phyloP scores from a whole-genome alignment of 64 coral and sea anemone genomes.

The Cladopsammia gracilis region DNA sequence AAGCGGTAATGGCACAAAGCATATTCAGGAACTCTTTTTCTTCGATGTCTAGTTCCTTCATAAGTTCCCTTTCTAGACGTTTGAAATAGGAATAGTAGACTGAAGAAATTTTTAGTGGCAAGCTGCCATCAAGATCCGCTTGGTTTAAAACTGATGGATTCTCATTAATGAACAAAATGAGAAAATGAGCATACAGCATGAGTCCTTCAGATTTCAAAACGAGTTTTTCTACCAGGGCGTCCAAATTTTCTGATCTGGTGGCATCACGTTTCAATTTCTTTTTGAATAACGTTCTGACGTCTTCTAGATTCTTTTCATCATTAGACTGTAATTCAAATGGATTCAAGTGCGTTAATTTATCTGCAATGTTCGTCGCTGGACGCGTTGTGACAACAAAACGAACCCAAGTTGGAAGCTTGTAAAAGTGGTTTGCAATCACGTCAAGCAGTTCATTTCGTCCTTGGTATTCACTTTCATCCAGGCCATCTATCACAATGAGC shows the following conservation, averaged over 20 bases:
- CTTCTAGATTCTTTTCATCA: neutral
- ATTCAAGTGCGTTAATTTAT: neutral
- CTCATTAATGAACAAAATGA: neutral
- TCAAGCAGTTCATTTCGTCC: conserved; percentile 8
- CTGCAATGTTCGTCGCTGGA: neutral
- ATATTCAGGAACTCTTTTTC: conserved; percentile 23
- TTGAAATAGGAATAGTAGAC: conserved; percentile 52
- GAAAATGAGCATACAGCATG: conserved; percentile 4
- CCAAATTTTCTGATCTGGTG: neutral
- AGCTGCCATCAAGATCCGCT: neutral
- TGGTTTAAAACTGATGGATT: neutral
- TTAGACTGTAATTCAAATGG: neutral
- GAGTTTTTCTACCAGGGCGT: neutral
- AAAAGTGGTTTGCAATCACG: conserved; percentile 15
- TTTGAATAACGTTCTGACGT: conserved; percentile 2
- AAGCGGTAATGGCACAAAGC: conserved; percentile 27
- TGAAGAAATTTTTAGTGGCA: neutral
- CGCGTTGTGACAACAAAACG: conserved; percentile 48
- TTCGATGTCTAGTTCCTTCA: neutral
- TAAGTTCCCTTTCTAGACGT: neutral
- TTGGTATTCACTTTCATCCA: conserved; percentile 50
- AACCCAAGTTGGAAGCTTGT: conserved; percentile 37
- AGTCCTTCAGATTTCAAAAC: neutral
- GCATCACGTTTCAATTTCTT: neutral
- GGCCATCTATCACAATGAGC: conserved; percentile 51